Evolutionary conservation across 2,888 invertebrate genomes (phyloP).

Genomic region (Apamea monoglypha): DNA sequence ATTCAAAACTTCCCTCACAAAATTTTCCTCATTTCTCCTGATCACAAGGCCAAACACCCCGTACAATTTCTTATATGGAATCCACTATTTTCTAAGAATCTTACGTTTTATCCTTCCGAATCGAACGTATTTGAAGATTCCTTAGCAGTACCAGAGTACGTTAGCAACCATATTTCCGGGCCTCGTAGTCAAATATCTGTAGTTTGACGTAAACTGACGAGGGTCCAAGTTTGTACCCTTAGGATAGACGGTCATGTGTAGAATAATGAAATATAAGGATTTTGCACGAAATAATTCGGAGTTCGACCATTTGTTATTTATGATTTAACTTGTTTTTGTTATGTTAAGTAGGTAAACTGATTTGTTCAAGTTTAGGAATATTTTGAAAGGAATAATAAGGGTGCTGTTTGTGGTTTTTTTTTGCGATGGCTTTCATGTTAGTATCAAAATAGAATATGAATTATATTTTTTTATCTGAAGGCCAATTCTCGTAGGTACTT

Average conservation of each 20-base stretch:
- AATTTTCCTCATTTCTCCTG: not conserved
- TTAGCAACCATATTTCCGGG: constrained; percentile 40
- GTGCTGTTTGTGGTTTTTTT: not conserved
- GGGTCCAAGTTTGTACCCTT: constrained; percentile 35
- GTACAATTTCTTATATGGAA: not conserved
- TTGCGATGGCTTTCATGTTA: not conserved
- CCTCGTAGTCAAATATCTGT: constrained; percentile 49
- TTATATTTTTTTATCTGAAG: not conserved
- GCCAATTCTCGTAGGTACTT: no score
- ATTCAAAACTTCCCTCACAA: not conserved
- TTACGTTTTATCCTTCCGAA: not conserved
- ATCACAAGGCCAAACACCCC: not conserved
- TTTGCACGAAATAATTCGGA: constrained; percentile 20
- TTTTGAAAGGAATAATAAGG: constrained; percentile 15
- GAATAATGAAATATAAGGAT: constrained; percentile 53
- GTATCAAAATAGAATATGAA: not conserved
- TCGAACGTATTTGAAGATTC: constrained; percentile 15
- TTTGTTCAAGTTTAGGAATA: constrained; percentile 30
- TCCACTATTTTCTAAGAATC: not conserved
- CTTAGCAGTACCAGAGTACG: not conserved
- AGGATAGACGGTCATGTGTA: constrained; percentile 14
- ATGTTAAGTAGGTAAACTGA: constrained; percentile 35
- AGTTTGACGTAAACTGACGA: constrained; percentile 56
- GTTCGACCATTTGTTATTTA: constrained; percentile 50
- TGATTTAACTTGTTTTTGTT: constrained; percentile 47